phyloP scores from a whole-genome alignment of 2,888 invertebrate genomes.

The Amblyteles armatorius region DNA sequence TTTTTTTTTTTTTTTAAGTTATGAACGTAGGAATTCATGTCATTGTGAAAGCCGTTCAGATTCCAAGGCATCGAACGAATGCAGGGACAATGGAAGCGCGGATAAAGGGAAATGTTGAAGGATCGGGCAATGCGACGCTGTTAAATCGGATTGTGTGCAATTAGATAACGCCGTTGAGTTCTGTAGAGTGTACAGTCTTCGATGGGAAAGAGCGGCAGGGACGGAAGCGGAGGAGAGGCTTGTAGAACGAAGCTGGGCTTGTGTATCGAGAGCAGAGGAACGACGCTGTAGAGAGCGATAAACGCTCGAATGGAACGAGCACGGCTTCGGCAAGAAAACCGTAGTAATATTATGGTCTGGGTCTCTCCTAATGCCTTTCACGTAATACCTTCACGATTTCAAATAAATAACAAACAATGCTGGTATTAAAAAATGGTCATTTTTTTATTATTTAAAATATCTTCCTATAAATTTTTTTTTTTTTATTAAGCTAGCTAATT shows the following conservation, averaged over 20 bases:
- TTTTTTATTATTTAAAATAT: no score
- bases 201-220: not conserved
- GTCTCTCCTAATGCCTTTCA: not conserved
- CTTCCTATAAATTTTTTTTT: no score
- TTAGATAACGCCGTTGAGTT: constrained; percentile 48
- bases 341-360: constrained; percentile 12
- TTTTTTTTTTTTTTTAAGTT: no score
- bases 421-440: no score
- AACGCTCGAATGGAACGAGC: constrained; percentile 45
- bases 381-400: constrained; percentile 20
- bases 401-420: not conserved
- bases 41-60: not conserved
- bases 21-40: no score
- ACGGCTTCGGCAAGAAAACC: constrained; percentile 17
- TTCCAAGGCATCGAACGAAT: not conserved
- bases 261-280: not conserved
- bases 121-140: constrained; percentile 29
- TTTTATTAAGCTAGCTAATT: no score
- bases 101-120: constrained; percentile 1
- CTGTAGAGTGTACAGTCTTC: not conserved
- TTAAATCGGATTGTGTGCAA: constrained; percentile 44
- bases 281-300: constrained; percentile 21
- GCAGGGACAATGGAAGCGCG: constrained; percentile 15
- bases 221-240: constrained; percentile 5
- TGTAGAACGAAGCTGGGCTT: constrained; percentile 21